phyloP scores from a whole-genome alignment of 2,888 invertebrate species.

The Chromoteleia sp. region DNA sequence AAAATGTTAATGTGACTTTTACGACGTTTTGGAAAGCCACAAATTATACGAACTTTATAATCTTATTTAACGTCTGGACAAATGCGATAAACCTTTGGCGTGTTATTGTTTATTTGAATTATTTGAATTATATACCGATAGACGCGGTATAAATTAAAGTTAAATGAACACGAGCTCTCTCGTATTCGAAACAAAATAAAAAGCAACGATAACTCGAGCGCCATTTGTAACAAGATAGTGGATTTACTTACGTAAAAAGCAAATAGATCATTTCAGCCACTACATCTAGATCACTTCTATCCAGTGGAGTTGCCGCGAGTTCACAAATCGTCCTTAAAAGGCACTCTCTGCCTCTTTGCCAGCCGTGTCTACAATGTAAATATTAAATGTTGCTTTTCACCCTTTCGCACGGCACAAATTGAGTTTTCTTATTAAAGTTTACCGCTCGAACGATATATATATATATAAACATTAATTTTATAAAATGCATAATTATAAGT shows the following conservation, averaged over 20 bases:
- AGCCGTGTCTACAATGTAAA: constrained; percentile 86
- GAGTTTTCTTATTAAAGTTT: constrained; percentile 53
- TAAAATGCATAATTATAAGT: constrained; percentile 49
- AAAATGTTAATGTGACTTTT: too few species aligned
- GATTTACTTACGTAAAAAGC: constrained; percentile 88
- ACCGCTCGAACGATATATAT: constrained; percentile 27
- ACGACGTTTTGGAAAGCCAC: too few species aligned
- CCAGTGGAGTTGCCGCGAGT: constrained; percentile 86
- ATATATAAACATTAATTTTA: constrained; percentile 25
- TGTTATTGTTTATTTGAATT: background rate
- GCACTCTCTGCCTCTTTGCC: constrained; percentile 86
- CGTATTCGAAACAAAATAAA: constrained; percentile 28
- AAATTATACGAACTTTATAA: background rate
- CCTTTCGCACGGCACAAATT: constrained; percentile 46
- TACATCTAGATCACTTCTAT: constrained; percentile 87
- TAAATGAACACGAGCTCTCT: constrained; percentile 17
- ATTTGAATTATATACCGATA: constrained; percentile 30
- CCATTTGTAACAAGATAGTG: constrained; percentile 36
- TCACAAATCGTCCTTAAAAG: constrained; percentile 89
- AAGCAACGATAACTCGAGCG: background rate
- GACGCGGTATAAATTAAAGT: constrained; percentile 20
- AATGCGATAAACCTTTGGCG: background rate
- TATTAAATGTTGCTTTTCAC: constrained; percentile 70
- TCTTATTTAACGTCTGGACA: background rate
- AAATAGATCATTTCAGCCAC: constrained; percentile 89